phyloP scores from a whole-genome alignment of 2,888 invertebrate genomes.

The Choreutis nemorana region DNA sequence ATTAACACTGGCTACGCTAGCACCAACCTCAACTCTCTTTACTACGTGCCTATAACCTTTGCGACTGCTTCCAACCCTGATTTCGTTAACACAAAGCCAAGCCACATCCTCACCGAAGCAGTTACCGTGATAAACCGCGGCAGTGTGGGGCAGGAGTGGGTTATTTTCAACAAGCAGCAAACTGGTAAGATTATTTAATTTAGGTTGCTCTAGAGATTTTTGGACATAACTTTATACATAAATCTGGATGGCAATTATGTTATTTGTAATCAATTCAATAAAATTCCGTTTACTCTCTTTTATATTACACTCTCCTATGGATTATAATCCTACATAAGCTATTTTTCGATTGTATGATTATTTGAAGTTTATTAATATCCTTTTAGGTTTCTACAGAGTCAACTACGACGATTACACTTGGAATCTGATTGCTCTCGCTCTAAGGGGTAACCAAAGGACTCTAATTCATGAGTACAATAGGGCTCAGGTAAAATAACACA shows the following conservation, averaged over 20 bases:
- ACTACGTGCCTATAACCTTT: constrained; percentile 50
- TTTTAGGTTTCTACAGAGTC: constrained; percentile 71
- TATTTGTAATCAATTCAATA: no score
- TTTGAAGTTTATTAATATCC: no score
- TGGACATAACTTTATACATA: no score
- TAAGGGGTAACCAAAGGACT: constrained; percentile 29
- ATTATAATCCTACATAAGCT: no score
- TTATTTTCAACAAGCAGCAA: constrained; percentile 68
- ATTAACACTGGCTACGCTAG: constrained; percentile 37
- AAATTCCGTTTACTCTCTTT: no score
- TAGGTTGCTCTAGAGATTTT: background rate
- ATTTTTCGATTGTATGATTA: no score
- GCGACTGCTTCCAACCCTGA: constrained; percentile 40
- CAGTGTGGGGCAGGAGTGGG: constrained; percentile 54
- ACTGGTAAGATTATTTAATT: constrained; percentile 41
- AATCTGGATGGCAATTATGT: no score
- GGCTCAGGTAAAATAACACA: constrained; percentile 68
- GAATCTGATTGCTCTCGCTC: constrained; percentile 49
- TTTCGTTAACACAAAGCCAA: constrained; percentile 47
- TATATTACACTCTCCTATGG: no score
- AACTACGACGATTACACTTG: constrained; percentile 70
- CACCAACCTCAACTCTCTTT: constrained; percentile 24
- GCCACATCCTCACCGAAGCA: constrained; percentile 31
- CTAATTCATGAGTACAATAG: constrained; percentile 72
- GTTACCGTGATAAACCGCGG: constrained; percentile 32